Percentiles rank a stretch among this genome's conserved stretches.
Conservation (phyloP, 2,113 vertebrate species). For the Chaetodon trifascialis region DNA sequence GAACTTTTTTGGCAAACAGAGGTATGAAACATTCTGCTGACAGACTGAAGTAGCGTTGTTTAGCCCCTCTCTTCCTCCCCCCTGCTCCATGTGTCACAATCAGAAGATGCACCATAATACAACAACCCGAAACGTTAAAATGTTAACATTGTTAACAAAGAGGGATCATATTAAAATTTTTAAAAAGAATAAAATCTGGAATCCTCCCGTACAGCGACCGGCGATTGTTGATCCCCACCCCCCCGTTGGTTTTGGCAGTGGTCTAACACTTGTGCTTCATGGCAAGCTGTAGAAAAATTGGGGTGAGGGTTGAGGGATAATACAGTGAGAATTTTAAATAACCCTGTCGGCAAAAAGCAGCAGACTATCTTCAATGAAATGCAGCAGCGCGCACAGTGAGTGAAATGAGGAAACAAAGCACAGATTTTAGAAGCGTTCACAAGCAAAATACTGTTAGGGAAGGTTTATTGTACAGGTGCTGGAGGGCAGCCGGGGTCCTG, state of each 20-base stretch:
- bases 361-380: not conserved
- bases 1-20: conserved; percentile 42
- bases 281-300: conserved; percentile 89
- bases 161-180: conserved; percentile 63
- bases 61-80: conserved; percentile 2
- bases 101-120: conserved; percentile 49
- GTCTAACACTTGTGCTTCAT: conserved; percentile 98
- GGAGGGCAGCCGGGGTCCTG: not conserved
- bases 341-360: not conserved
- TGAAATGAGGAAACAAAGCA: not conserved
- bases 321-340: conserved; percentile 14
- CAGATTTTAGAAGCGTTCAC: not conserved
- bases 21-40: conserved; percentile 41
- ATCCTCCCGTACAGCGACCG: conserved; percentile 63
- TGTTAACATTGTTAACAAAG: conserved; percentile 73
- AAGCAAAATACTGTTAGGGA: conserved; percentile 6
- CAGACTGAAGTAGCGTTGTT: not conserved
- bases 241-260: conserved; percentile 79
- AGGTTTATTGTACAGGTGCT: not conserved
- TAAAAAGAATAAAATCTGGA: conserved; percentile 69
- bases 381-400: not conserved
- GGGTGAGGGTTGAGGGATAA: conserved; percentile 9
- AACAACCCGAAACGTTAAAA: conserved; percentile 57
- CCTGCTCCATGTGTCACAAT: conserved; percentile 26
- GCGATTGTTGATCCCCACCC: conserved; percentile 65